Evolutionary conservation across 2,113 vertebrate genomes (phyloP).

Genomic region (cat (Felis catus)): F.catus_Fca126_mat1.0 CM031412.1:54675001-54675500

Average conservation of each 20-base stretch:
- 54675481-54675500: background rate
- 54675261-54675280: background rate
- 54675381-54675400: background rate
- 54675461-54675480: background rate
- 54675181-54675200: background rate
- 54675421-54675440: background rate
- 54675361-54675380: background rate
- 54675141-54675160: background rate
- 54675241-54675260: background rate
- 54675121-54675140: background rate
- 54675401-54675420: background rate
- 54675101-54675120: background rate
- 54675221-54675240: background rate
- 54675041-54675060: background rate
- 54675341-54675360: background rate
- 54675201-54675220: background rate
- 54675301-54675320: background rate
- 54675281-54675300: background rate
- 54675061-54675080: background rate
- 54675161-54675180: background rate
- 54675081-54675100: background rate
- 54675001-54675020: background rate
- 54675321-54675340: background rate
- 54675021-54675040: background rate
- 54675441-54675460: background rate